A percentile compares a stretch with the other conserved stretches of the same genome.
These are phyloP conservation scores for Thereva unica DNA, from an alignment of 2,888 invertebrate genomes.

Conservation along the genomic window DNA sequence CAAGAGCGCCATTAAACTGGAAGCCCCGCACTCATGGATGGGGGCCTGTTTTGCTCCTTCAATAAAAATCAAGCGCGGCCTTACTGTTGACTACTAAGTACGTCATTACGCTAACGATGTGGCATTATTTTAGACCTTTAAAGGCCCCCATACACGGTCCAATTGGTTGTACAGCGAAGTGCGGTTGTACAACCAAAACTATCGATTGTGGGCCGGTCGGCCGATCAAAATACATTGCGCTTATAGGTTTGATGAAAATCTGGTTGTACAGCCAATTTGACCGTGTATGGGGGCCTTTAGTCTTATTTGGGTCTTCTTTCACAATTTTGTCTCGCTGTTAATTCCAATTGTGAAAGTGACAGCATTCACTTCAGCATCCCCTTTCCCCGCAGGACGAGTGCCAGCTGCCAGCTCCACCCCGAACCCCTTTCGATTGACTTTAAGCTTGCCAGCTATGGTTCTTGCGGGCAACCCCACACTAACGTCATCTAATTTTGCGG, in stretches of 20 bases:
- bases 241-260: too few species aligned
- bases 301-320: slow-evolving; percentile 11
- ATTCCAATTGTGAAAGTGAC: not conserved
- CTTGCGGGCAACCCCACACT: too few species aligned
- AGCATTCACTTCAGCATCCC: not conserved
- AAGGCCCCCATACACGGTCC: too few species aligned
- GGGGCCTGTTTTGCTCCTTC: not conserved
- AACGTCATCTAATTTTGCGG: slow-evolving; percentile 8
- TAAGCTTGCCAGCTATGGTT: not conserved
- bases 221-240: too few species aligned
- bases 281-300: too few species aligned
- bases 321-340: slow-evolving; percentile 15
- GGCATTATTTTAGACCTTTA: slow-evolving; percentile 29
- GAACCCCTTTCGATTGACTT: slow-evolving; percentile 14
- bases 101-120: slow-evolving; percentile 37
- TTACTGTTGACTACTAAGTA: slow-evolving; percentile 28
- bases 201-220: too few species aligned
- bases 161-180: too few species aligned
- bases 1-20: not conserved
- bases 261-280: too few species aligned
- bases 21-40: not conserved
- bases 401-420: not conserved
- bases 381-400: not conserved
- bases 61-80: slow-evolving; percentile 17
- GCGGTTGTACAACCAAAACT: too few species aligned